Percentiles rank a stretch among this genome's conserved stretches.
These are phyloP conservation scores for Himalopsyche tibetana DNA, from an alignment of 2,888 invertebrate genomes.

Conservation along the genomic window DNA sequence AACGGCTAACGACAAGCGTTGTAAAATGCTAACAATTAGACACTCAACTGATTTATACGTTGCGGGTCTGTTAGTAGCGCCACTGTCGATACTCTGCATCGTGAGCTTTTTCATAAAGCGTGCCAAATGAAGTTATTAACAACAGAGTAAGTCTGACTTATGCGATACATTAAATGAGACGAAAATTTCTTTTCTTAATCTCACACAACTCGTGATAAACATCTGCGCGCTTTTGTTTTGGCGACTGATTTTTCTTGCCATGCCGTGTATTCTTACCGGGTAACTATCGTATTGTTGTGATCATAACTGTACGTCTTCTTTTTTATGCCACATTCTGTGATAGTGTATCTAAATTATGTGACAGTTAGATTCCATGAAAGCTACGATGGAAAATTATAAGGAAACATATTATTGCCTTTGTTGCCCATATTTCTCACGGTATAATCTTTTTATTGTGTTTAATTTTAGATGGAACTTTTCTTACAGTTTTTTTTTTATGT, in stretches of 20 bases:
- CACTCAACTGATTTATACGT: neutral
- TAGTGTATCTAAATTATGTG: conserved; percentile 10
- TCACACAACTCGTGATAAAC: conserved; percentile 5
- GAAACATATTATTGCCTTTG: neutral
- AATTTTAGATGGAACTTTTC: neutral
- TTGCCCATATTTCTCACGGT: neutral
- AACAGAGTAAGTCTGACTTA: conserved; percentile 31
- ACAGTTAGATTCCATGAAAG: conserved; percentile 15
- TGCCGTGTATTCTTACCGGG: neutral
- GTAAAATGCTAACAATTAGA: too few species aligned
- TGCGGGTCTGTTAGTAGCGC: neutral
- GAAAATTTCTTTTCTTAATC: conserved; percentile 29
- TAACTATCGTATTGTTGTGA: conserved; percentile 19
- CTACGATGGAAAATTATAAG: neutral
- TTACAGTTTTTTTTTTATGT: neutral
- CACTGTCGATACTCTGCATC: neutral
- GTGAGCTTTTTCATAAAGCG: conserved; percentile 10
- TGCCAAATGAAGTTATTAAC: conserved; percentile 34
- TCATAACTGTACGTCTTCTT: conserved; percentile 1
- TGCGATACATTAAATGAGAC: conserved; percentile 6
- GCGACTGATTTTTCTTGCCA: neutral
- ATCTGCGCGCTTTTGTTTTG: conserved; percentile 25
- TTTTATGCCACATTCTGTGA: neutral
- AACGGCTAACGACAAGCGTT: too few species aligned
- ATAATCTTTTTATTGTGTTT: conserved; percentile 18